phyloP scores from a whole-genome alignment of 2,113 vertebrate species.

The Upupa epops region DNA sequence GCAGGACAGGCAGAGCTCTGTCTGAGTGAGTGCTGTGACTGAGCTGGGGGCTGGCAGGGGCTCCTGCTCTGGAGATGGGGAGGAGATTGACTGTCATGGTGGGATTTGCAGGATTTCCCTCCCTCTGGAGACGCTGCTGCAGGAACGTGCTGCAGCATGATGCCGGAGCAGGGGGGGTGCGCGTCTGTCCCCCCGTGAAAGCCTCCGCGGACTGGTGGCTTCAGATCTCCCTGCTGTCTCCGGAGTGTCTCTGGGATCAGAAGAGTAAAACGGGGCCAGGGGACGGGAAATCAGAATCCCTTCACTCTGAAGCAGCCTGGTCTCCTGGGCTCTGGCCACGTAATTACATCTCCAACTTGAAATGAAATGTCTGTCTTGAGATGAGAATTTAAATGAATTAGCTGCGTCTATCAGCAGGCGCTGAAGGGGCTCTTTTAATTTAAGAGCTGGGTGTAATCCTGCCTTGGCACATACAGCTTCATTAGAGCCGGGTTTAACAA shows the following conservation, averaged over 20 bases:
- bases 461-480: constrained; percentile 26
- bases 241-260: background rate
- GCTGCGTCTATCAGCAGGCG: background rate
- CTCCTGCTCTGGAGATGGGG: background rate
- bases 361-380: constrained; percentile 46
- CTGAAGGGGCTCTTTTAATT: constrained; percentile 42
- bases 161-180: background rate
- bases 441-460: constrained; percentile 33
- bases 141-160: background rate
- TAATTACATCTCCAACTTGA: constrained; percentile 40
- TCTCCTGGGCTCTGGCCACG: constrained; percentile 41
- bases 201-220: background rate
- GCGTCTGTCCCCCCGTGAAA: too few species aligned
- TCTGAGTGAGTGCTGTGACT: background rate
- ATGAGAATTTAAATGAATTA: constrained; percentile 60
- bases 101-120: background rate
- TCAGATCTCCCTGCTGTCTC: background rate
- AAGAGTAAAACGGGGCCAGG: background rate
- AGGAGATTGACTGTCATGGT: accelerated
- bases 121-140: too few species aligned
- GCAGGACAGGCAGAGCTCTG: too few species aligned
- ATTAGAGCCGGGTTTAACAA: constrained; percentile 26
- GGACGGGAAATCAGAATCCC: background rate
- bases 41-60: background rate
- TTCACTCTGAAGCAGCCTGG: background rate